Base-by-base conservation (phyloP, 2,888 invertebrate species). In the Epistrophe eligans region DNA sequence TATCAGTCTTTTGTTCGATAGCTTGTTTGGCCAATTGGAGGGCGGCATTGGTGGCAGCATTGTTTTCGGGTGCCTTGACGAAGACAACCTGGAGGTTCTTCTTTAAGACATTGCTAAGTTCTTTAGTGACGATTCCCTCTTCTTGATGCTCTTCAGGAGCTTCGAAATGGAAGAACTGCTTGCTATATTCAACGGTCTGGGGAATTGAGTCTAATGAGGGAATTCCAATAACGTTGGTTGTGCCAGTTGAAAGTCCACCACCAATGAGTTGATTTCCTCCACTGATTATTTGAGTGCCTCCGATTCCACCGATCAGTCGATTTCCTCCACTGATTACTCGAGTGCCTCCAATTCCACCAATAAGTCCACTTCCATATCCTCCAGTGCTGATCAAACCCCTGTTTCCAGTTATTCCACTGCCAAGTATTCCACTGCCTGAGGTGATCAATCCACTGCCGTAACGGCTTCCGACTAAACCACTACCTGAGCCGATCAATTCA, bases 31-130 rank as follows among this genome's bases (percentile, higher is more conserved):
- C 91, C 74, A 91, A 58, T 13, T 90, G 89, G 35, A 91, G 84
- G 38, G 91, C 91, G 45, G 91, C 91, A 88, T 90, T 89, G 58
- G 89, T 89, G 52, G 91, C 67, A 1, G 88, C 91, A n/a, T 90
- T 91, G 48, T 91, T 91, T 89, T 91, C 91, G 1, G 91, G 91
- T 9, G 90, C 89, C 88, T 91, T 91, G 35, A 91, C 91, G 70
- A 91, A 91, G 58, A 91, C 89, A 6, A 91, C 91, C 15, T 90
- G 91, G 2, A 91, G 89, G 60, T 90, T 70, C 70, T 70, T 70
- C 70, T 70, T 70, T 0, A 90, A 38, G 0, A 90, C 71, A 4
- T 88, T 88, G 13, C 89, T 89, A 13, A 90, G 89, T 57, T 89
- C 89, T 15, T 88, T 89, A 0, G 89, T 87, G 2, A 90, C 89